Percentiles rank a stretch among this genome's conserved stretches.
phyloP scores from a whole-genome alignment of 35 echinoderm and acorn worm genomes.

The Holothuria glaberrima region DNA sequence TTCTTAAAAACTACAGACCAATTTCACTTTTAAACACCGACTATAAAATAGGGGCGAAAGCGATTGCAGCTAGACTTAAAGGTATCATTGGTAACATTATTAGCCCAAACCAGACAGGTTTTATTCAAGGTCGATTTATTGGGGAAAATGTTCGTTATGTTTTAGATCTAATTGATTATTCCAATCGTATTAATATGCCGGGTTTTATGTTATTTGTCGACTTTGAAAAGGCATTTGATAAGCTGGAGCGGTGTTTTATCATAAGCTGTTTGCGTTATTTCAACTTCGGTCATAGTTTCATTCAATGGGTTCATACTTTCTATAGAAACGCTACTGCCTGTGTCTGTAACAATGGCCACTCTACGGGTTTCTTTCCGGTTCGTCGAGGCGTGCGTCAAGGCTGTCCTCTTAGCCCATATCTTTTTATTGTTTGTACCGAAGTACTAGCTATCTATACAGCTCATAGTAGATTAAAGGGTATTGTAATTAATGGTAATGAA shows the following conservation, averaged over 20 bases:
- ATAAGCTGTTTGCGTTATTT: neutral
- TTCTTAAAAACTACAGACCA: neutral
- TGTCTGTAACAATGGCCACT: neutral
- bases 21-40: neutral
- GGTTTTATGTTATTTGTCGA: conserved; percentile 7
- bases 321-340: neutral
- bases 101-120: neutral
- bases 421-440: neutral
- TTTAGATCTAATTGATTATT: too few species aligned
- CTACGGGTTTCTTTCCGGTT: neutral
- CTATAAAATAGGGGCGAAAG: neutral
- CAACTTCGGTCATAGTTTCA: neutral
- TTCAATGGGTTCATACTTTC: neutral
- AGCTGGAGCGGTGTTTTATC: neutral
- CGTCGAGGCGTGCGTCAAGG: neutral
- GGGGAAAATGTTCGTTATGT: too few species aligned
- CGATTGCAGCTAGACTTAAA: neutral
- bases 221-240: neutral
- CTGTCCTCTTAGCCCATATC: neutral
- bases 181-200: neutral
- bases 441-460: neutral
- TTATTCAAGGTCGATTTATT: neutral
- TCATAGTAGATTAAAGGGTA: neutral
- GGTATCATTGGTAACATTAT: neutral
- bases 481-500: neutral